Conservation (phyloP, 2,888 invertebrate genomes). For the Acleris literana region DNA sequence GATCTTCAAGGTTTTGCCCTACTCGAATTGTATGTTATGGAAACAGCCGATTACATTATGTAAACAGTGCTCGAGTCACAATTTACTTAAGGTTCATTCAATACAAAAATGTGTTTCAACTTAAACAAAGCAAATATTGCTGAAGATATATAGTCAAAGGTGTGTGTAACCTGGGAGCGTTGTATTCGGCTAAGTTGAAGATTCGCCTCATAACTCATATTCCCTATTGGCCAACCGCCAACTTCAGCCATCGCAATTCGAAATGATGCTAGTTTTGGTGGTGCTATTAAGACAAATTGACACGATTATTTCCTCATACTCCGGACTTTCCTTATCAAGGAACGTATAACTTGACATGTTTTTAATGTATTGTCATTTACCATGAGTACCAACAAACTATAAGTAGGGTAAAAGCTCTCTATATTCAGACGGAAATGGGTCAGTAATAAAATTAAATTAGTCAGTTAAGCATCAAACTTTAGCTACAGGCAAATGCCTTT, state of each 20-base stretch:
- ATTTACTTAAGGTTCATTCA: no score
- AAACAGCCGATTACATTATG: background rate
- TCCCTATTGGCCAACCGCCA: constrained; percentile 32
- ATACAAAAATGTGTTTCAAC: no score
- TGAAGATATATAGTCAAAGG: constrained; percentile 19
- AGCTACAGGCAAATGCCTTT: no score
- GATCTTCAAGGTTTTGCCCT: constrained; percentile 16
- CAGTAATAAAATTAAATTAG: background rate
- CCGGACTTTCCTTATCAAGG: background rate
- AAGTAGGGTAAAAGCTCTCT: no score
- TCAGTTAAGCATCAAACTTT: background rate
- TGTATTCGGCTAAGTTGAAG: constrained; percentile 32
- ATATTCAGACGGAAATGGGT: no score
- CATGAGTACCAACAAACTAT: no score
- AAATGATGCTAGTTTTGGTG: constrained; percentile 34
- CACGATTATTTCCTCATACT: constrained; percentile 27
- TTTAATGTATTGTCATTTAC: no score
- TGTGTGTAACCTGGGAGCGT: constrained; percentile 26
- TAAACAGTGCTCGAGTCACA: no score
- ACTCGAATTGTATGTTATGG: background rate
- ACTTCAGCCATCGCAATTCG: constrained; percentile 33
- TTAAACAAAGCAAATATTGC: background rate
- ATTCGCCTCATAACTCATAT: constrained; percentile 35
- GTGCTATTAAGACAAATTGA: constrained; percentile 36
- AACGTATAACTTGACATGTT: background rate